Percentiles rank a stretch among this genome's conserved stretches.
phyloP scores from a whole-genome alignment of 2,113 vertebrate species.

The Grallaria varia region DNA sequence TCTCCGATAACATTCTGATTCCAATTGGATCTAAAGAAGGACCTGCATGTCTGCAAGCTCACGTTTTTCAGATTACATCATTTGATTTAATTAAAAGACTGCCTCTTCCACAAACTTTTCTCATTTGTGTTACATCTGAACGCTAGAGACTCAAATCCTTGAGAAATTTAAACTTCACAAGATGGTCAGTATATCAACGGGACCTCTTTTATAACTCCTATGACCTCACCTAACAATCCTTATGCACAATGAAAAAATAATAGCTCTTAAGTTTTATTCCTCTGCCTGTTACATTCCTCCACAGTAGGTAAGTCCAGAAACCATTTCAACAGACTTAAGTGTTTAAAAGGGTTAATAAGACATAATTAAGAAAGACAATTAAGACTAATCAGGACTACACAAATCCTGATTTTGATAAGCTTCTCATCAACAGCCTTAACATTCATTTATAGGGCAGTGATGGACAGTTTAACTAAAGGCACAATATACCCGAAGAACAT shows the following conservation, averaged over 20 bases:
- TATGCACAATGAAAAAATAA: not conserved
- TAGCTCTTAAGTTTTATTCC: not conserved
- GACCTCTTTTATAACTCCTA: not conserved
- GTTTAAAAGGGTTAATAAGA: not conserved
- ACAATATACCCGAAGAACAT: not conserved
- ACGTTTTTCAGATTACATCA: not conserved
- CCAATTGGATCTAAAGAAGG: not conserved
- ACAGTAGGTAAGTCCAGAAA: not conserved
- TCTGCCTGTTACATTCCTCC: not conserved
- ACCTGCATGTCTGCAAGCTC: not conserved
- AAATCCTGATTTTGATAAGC: conserved; percentile 1
- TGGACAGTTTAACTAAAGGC: not conserved
- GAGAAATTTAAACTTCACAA: not conserved
- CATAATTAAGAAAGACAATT: not conserved
- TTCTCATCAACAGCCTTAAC: conserved; percentile 2
- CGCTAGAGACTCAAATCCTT: not conserved
- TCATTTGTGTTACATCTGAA: not conserved
- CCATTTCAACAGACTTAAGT: not conserved
- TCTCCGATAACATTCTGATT: not conserved
- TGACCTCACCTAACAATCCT: not conserved
- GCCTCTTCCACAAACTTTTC: not conserved
- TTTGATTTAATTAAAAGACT: conserved; percentile 3
- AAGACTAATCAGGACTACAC: not conserved
- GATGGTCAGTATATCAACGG: not conserved
- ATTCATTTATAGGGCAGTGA: not conserved